phyloP scores from a whole-genome alignment of 30 jellyfish, hydroid and myxozoan species.

The Catostylus mosaicus region DNA sequence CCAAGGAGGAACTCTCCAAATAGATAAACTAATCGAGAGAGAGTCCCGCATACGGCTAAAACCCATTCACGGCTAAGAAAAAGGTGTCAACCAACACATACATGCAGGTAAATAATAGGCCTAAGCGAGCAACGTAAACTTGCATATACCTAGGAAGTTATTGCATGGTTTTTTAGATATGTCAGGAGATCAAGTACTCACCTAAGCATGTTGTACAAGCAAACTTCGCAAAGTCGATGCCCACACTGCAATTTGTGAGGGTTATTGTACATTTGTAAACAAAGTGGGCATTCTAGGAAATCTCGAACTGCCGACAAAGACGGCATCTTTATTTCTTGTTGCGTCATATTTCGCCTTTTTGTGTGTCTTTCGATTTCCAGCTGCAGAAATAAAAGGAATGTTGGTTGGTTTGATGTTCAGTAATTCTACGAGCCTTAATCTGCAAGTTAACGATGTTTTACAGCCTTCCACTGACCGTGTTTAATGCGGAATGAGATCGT shows the following conservation, averaged over 20 bases:
- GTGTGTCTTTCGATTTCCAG: not conserved
- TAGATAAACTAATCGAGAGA: too few relatives aligned
- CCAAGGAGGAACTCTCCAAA: too few relatives aligned
- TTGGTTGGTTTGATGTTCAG: not conserved
- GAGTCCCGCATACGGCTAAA: too few relatives aligned
- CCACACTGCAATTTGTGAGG: constrained; percentile 70
- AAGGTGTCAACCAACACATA: too few relatives aligned
- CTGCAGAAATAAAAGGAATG: not conserved
- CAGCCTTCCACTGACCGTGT: not conserved
- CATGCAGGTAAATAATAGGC: too few relatives aligned
- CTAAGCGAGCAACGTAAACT: too few relatives aligned
- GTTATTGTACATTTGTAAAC: constrained; percentile 43
- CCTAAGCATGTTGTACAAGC: constrained; percentile 54
- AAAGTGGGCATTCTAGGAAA: constrained; percentile 65
- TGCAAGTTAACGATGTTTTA: not conserved
- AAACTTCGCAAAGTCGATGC: constrained; percentile 62
- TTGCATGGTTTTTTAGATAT: too few relatives aligned
- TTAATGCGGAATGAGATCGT: not conserved
- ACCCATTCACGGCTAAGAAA: too few relatives aligned
- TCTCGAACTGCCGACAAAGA: constrained; percentile 43
- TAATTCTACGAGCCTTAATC: not conserved
- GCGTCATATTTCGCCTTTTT: constrained; percentile 33
- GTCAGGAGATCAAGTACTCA: too few relatives aligned
- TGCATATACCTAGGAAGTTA: too few relatives aligned
- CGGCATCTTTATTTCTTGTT: constrained; percentile 40